Conservation (phyloP, 2,797 vertebrate species). For the Choloepus didactylus region DNA sequence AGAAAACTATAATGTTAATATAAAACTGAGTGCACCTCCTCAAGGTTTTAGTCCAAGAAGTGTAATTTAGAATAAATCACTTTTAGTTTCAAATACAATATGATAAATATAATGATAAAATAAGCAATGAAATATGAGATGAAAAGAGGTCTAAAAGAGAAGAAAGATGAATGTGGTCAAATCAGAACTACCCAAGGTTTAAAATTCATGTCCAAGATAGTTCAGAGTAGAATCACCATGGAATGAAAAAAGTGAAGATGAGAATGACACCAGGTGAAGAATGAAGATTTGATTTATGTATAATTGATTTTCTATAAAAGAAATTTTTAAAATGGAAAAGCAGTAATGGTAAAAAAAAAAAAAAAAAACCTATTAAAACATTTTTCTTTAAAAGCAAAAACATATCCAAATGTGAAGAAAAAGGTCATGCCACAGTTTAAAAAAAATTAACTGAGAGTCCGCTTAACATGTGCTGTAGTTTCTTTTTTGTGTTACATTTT, state of each 20-base stretch:
- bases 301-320: neutral
- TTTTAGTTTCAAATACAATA: neutral
- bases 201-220: neutral
- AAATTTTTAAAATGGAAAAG: neutral
- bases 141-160: neutral
- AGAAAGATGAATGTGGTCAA: neutral
- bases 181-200: neutral
- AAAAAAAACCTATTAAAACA: neutral
- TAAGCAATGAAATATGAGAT: neutral
- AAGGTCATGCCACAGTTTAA: neutral
- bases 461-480: constrained; percentile 6
- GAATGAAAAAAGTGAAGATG: neutral
- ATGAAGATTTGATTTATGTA: neutral
- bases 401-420: neutral
- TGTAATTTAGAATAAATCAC: neutral
- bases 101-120: neutral
- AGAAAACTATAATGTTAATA: neutral
- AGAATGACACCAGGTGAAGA: neutral
- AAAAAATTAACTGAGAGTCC: neutral
- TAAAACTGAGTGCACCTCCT: neutral
- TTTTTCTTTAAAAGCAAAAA: neutral
- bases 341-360: neutral
- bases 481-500: neutral
- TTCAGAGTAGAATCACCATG: neutral
- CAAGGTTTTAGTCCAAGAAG: neutral